These are phyloP conservation scores for Heterotis niloticus DNA, from an alignment of 2,113 vertebrate species.

Conservation along the genomic window DNA sequence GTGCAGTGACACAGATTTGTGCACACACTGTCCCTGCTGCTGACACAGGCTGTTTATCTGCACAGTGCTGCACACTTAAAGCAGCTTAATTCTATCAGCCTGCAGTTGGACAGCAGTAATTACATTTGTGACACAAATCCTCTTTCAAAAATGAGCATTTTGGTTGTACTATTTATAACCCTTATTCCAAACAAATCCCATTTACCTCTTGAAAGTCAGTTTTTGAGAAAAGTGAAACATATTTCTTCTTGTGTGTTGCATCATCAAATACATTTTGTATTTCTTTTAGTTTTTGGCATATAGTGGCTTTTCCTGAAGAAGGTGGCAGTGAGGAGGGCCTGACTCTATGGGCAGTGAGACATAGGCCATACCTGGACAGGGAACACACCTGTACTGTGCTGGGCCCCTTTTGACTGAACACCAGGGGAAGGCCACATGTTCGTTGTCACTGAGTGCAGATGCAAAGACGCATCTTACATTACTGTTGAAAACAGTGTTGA, in stretches of 20 bases:
- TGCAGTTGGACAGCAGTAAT: constrained; percentile 64
- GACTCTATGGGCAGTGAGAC: not conserved
- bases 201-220: not conserved
- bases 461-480: not conserved
- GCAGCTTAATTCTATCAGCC: constrained; percentile 67
- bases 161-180: constrained; percentile 37
- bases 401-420: not conserved
- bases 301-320: not conserved
- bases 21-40: not conserved
- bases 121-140: constrained; percentile 71
- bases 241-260: not conserved
- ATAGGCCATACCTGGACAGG: not conserved
- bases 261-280: not conserved
- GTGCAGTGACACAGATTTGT: not conserved
- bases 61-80: constrained; percentile 47
- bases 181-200: constrained; percentile 28
- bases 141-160: constrained; percentile 36
- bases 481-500: constrained; percentile 34
- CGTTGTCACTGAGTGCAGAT: constrained; percentile 19
- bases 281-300: constrained; percentile 4
- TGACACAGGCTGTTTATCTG: constrained; percentile 20
- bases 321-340: not conserved
- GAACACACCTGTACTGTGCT: not conserved
- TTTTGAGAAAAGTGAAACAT: not conserved
- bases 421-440: constrained; percentile 22